These are phyloP conservation scores for Syrrhaptes paradoxus DNA, from an alignment of 2,113 vertebrate genomes.

Conservation along the genomic window DNA sequence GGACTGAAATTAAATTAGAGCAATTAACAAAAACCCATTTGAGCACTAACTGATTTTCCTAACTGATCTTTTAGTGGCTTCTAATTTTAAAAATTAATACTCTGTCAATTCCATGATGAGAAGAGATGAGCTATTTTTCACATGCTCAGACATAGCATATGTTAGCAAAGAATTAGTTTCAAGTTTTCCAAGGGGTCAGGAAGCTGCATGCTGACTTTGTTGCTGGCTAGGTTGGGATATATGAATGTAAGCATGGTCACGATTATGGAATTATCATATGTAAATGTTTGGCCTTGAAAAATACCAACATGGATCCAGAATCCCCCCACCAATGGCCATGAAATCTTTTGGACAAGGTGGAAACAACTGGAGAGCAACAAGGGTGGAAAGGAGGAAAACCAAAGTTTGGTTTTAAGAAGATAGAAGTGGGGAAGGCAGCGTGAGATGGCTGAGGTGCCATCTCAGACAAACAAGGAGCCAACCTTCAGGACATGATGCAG, in stretches of 20 bases:
- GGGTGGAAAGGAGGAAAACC: background rate
- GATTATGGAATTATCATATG: background rate
- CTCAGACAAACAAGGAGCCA: background rate
- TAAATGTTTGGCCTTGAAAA: background rate
- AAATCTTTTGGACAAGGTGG: background rate
- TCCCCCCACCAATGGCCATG: background rate
- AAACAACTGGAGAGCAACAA: background rate
- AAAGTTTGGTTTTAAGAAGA: background rate
- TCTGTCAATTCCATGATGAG: background rate
- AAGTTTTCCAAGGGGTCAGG: background rate
- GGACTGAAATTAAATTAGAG: background rate
- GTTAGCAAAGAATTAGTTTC: background rate
- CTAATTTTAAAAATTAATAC: background rate
- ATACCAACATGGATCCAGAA: background rate
- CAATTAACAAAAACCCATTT: background rate
- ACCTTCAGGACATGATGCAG: background rate
- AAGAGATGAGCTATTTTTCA: background rate
- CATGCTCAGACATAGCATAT: background rate
- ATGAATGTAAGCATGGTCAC: background rate
- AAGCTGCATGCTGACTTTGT: background rate
- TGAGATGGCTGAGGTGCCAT: background rate
- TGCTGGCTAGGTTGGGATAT: background rate
- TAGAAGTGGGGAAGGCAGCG: background rate
- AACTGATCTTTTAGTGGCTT: background rate
- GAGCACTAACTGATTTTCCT: background rate